Percentiles rank a stretch among this genome's conserved stretches.
phyloP scores from a whole-genome alignment of 2,113 vertebrate species.

The Ceyx melanurus region DNA sequence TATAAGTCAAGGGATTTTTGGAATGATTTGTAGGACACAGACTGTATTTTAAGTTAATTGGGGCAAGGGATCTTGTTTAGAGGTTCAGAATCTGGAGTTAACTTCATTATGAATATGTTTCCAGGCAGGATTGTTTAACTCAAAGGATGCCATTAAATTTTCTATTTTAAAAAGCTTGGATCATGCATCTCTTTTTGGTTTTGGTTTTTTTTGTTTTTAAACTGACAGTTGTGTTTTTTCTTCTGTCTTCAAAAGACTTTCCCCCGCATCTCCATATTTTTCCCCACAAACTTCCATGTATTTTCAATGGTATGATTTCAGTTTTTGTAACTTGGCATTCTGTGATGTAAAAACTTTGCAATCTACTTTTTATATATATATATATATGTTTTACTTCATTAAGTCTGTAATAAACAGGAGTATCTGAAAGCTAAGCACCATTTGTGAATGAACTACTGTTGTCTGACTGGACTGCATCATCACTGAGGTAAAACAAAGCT shows the following conservation, averaged over 20 bases:
- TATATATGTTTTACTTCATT: not conserved
- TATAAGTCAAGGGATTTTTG: slow-evolving; percentile 9
- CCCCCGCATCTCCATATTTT: not conserved
- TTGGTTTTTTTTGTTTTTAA: not conserved
- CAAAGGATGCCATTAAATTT: slow-evolving; percentile 54
- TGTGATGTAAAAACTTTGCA: not conserved
- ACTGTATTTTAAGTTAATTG: not conserved
- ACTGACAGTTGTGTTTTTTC: not conserved
- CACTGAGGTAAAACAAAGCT: not conserved
- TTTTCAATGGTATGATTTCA: not conserved
- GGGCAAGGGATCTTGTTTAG: not conserved
- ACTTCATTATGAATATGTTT: not conserved
- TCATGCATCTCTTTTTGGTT: not conserved
- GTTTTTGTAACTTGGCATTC: not conserved
- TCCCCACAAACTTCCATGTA: not conserved
- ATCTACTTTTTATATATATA: not conserved
- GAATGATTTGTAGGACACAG: not conserved
- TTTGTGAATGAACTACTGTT: not conserved
- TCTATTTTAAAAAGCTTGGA: slow-evolving; percentile 2
- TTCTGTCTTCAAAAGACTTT: not conserved
- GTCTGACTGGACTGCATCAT: not conserved
- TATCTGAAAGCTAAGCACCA: not conserved
- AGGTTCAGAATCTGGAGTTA: not conserved
- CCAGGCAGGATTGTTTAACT: slow-evolving; percentile 14
- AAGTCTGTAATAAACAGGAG: slow-evolving; percentile 21